A percentile compares a stretch with the other conserved stretches of the same genome.
These are phyloP conservation scores for Notospermus geniculatus DNA, from an alignment of 1,140 invertebrate genomes.

Conservation along the genomic window DNA sequence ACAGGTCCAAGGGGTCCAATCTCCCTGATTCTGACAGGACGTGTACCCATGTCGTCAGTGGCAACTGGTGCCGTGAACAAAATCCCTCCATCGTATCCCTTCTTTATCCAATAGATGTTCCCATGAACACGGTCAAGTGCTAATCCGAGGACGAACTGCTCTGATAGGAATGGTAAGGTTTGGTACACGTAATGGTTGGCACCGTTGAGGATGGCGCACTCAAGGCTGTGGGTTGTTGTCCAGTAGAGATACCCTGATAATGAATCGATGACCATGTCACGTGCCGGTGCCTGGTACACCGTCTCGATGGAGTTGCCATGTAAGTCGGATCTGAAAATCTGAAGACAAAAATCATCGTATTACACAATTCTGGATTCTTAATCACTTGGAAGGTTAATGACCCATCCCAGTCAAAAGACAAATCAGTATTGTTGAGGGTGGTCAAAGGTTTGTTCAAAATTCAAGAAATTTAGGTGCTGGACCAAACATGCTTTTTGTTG, in stretches of 20 bases:
- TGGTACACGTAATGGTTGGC: constrained; percentile 72
- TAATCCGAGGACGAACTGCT: constrained; percentile 71
- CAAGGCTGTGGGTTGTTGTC: constrained; percentile 78
- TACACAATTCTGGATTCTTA: constrained; percentile 4
- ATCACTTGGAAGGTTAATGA: too few relatives aligned
- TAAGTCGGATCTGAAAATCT: constrained; percentile 69
- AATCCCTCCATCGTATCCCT: constrained; percentile 28
- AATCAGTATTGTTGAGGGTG: too few relatives aligned
- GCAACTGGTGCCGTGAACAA: constrained; percentile 33
- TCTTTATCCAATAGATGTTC: constrained; percentile 39
- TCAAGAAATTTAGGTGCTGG: constrained; percentile 2
- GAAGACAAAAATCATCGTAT: constrained; percentile 18
- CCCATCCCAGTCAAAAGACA: constrained; percentile 24
- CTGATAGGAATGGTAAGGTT: constrained; percentile 69
- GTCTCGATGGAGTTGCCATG: constrained; percentile 70
- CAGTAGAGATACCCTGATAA: constrained; percentile 81
- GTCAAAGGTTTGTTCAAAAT: neutral
- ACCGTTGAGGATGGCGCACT: constrained; percentile 75
- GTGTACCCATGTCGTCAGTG: neutral
- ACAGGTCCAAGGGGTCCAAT: constrained; percentile 31
- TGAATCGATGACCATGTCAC: constrained; percentile 79
- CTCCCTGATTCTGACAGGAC: constrained; percentile 13
- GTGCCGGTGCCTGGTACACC: constrained; percentile 73
- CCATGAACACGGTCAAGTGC: constrained; percentile 64
- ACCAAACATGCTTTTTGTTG: neutral